phyloP scores from a whole-genome alignment of 30 jellyfish, hydroid and myxozoan species.

The Rhopilema esculentum region DNA sequence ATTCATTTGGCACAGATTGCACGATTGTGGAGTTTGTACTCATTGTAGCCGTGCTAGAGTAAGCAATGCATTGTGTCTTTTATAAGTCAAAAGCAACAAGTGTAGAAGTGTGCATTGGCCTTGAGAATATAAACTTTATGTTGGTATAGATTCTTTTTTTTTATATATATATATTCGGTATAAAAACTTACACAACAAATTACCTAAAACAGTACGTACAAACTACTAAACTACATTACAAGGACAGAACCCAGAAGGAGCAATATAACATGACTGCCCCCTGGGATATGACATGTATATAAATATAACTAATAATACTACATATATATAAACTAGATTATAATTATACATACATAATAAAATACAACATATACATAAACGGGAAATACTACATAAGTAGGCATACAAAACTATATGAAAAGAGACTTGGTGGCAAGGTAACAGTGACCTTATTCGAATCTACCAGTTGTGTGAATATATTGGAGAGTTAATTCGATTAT shows the following conservation, averaged over 20 bases:
- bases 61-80: no score
- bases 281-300: neutral
- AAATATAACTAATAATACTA: neutral
- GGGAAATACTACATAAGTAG: neutral
- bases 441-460: constrained; percentile 10
- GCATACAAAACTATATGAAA: neutral
- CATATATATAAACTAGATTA: neutral
- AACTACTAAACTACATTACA: neutral
- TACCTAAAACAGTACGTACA: neutral
- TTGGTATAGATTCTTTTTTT: no score
- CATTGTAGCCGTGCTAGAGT: no score
- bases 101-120: no score
- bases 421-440: constrained; percentile 9
- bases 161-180: neutral
- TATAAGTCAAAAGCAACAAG: no score
- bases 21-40: no score
- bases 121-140: no score
- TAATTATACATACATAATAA: neutral
- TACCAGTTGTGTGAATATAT: constrained; percentile 24
- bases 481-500: constrained; percentile 29
- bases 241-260: neutral
- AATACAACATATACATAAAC: neutral
- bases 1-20: no score
- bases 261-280: neutral
- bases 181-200: neutral